Evolutionary conservation across 1,140 invertebrate species (phyloP).

Genomic region (Philotrypesis tridentata): DNA sequence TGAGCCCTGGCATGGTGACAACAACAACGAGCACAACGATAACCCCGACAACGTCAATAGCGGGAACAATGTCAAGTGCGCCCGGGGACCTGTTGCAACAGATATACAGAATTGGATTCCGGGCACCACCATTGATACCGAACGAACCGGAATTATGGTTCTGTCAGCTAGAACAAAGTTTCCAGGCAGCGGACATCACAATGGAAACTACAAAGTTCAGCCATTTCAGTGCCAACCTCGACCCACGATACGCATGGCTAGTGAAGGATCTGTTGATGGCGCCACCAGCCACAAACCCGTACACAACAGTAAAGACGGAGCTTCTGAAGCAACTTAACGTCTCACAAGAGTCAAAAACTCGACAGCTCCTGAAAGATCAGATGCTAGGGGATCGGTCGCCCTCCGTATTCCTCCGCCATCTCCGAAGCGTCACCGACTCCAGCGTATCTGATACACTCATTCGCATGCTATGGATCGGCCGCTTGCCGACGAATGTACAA

Average conservation of each 20-base stretch:
- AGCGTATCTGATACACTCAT: conserved; percentile 41
- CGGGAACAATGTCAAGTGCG: not conserved
- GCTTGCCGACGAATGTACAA: conserved; percentile 43
- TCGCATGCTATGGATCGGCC: conserved; percentile 46
- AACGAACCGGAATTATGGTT: conserved; percentile 53
- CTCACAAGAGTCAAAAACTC: conserved; percentile 54
- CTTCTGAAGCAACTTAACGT: conserved; percentile 55
- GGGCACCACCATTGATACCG: conserved; percentile 40
- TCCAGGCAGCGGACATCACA: conserved; percentile 50
- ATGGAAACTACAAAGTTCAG: conserved; percentile 55
- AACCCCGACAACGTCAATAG: not conserved
- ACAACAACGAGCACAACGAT: no score
- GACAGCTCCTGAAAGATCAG: conserved; percentile 58
- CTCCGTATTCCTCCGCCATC: conserved; percentile 56
- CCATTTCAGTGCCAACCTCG: conserved; percentile 37
- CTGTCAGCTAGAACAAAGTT: conserved; percentile 50
- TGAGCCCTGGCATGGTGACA: no score
- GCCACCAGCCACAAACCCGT: conserved; percentile 36
- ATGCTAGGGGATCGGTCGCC: conserved; percentile 62
- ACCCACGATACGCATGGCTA: not conserved
- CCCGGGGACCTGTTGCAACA: not conserved
- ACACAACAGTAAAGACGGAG: conserved; percentile 57
- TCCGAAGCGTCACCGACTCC: conserved; percentile 43
- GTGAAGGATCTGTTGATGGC: conserved; percentile 45
- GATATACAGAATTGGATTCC: not conserved